Percentiles rank a stretch among this genome's conserved stretches.
Conservation (phyloP, 2,797 vertebrate species). For the Smutsia gigantea region DNA sequence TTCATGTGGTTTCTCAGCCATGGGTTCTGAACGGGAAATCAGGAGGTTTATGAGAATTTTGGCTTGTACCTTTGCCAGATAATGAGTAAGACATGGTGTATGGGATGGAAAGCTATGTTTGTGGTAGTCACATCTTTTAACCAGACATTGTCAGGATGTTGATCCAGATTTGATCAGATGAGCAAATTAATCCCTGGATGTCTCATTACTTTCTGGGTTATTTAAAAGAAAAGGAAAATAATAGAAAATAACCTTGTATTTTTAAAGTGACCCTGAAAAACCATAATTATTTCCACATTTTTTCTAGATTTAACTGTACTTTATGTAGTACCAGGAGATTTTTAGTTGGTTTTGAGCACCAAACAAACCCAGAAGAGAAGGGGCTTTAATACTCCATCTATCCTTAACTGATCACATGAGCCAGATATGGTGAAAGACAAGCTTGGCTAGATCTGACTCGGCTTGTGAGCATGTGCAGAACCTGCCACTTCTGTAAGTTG, state of each 20-base stretch:
- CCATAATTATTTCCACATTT: conserved; percentile 62
- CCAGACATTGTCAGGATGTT: conserved; percentile 65
- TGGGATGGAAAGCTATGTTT: conserved; percentile 64
- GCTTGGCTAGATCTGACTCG: background rate
- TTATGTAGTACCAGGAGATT: background rate
- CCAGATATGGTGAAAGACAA: background rate
- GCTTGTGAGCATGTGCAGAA: background rate
- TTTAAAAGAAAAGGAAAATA: conserved; percentile 61
- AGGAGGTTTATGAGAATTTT: conserved; percentile 77
- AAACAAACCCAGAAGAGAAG: conserved; percentile 28
- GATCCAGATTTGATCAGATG: conserved; percentile 70
- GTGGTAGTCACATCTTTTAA: conserved; percentile 68
- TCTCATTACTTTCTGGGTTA: conserved; percentile 61
- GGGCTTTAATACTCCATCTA: background rate
- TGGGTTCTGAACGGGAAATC: conserved; percentile 66
- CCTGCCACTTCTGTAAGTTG: background rate
- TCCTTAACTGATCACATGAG: background rate
- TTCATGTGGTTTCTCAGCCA: conserved; percentile 69
- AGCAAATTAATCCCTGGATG: conserved; percentile 64
- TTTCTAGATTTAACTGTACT: background rate
- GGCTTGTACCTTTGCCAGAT: conserved; percentile 80
- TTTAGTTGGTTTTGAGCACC: conserved; percentile 21
- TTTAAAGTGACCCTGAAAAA: conserved; percentile 56
- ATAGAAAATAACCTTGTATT: conserved; percentile 60
- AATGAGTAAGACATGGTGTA: conserved; percentile 75